Percentiles rank a stretch among this genome's conserved stretches.
These are phyloP conservation scores for Urocitellus parryii DNA, from an alignment of 2,113 vertebrate genomes.

Conservation along the genomic window DNA sequence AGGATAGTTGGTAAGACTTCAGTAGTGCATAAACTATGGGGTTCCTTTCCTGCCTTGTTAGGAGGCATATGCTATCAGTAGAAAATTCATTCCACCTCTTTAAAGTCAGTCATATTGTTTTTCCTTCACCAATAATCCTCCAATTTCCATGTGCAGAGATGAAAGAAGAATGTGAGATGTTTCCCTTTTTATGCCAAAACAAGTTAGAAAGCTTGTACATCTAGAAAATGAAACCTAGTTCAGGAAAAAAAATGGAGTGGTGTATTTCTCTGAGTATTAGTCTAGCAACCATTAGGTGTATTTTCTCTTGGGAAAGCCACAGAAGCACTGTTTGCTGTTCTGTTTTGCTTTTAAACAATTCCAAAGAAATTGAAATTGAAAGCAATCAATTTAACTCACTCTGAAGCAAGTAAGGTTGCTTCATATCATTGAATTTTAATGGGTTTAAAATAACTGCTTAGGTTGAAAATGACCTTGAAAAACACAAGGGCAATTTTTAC, in stretches of 20 bases:
- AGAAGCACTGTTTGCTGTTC: neutral
- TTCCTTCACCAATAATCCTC: neutral
- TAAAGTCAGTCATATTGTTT: rapidly evolving
- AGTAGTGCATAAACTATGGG: neutral
- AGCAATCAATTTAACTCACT: neutral
- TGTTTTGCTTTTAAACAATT: neutral
- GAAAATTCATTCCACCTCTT: neutral
- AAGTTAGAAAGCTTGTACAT: neutral
- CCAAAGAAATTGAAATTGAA: neutral
- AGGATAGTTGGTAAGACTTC: neutral
- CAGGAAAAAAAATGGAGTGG: neutral
- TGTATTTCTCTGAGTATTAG: neutral
- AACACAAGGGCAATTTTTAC: neutral
- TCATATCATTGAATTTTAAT: conserved; percentile 27
- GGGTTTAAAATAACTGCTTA: conserved; percentile 1
- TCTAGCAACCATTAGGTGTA: neutral
- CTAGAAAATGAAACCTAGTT: neutral
- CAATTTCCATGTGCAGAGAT: neutral
- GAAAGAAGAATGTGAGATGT: neutral
- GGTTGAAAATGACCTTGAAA: neutral
- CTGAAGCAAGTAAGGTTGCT: neutral
- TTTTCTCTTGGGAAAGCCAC: neutral
- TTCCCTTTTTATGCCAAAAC: neutral
- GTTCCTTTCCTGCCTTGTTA: neutral
- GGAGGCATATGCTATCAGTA: neutral